Percentiles rank a stretch among this genome's conserved stretches.
Conservation (phyloP, 2,888 invertebrate species). For the Netelia virgata region DNA sequence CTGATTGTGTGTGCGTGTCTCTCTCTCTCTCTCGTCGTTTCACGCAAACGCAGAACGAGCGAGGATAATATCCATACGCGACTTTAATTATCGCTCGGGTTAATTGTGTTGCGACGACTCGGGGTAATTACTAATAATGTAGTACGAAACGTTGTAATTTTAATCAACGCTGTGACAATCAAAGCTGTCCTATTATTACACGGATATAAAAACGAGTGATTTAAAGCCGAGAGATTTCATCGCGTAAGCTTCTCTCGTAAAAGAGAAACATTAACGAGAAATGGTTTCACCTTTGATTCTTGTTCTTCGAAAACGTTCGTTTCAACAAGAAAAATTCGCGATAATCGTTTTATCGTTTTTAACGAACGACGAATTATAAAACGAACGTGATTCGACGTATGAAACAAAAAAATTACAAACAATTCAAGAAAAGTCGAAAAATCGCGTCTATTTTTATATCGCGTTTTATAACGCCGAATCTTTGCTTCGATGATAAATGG, state of each 20-base stretch:
- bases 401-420: background rate
- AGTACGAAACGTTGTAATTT: slow-evolving; percentile 52
- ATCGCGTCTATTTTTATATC: background rate
- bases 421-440: background rate
- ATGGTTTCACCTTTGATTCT: background rate
- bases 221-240: background rate
- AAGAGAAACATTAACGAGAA: background rate
- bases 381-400: too few relatives aligned
- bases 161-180: slow-evolving; percentile 51
- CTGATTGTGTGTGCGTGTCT: too few relatives aligned
- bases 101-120: slow-evolving; percentile 25
- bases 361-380: too few relatives aligned
- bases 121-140: slow-evolving; percentile 53
- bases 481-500: slow-evolving; percentile 45
- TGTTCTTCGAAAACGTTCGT: too few relatives aligned
- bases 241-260: background rate
- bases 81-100: slow-evolving; percentile 46
- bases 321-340: too few relatives aligned
- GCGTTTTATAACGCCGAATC: background rate
- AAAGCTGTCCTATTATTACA: background rate
- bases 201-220: slow-evolving; percentile 10
- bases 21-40: background rate
- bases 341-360: too few relatives aligned
- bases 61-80: slow-evolving; percentile 34
- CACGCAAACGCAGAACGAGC: too few relatives aligned